phyloP scores from a whole-genome alignment of 2,888 invertebrate genomes.

The Metellina segmentata region DNA sequence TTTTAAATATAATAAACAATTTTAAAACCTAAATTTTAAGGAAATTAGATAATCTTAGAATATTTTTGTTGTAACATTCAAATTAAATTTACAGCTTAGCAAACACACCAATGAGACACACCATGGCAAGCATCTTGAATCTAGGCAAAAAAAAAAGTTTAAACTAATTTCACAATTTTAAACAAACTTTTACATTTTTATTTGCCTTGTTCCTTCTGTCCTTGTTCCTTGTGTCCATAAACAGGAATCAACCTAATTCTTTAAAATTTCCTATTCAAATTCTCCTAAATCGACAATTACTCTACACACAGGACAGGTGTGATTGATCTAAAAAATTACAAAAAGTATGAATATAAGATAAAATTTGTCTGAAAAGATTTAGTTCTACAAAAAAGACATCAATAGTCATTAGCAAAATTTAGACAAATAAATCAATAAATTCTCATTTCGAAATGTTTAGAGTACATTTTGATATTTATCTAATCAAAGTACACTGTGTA shows the following conservation, averaged over 20 bases:
- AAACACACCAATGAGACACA: background rate
- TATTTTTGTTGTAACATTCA: background rate
- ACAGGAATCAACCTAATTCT: constrained; percentile 18
- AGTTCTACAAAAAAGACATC: background rate
- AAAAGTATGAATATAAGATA: background rate
- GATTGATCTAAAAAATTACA: constrained; percentile 77
- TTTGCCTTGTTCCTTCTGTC: background rate
- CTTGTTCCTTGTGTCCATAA: background rate
- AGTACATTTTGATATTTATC: background rate
- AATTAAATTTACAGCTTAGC: background rate
- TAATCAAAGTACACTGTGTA: background rate
- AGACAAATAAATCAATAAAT: background rate
- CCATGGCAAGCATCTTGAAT: background rate
- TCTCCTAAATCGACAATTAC: constrained; percentile 59
- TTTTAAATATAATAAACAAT: background rate
- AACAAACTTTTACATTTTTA: background rate
- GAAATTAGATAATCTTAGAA: background rate
- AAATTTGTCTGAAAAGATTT: background rate
- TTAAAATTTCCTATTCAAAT: constrained; percentile 13
- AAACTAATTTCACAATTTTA: background rate
- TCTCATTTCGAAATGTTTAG: background rate
- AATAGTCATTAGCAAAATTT: background rate
- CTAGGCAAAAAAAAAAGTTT: background rate
- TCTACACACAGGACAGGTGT: constrained; percentile 76
- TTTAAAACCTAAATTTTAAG: background rate